Evolutionary conservation across 2,888 invertebrate species (phyloP), one percentile per base, ranked within the genome.

Genomic region (Calameuta pallipes): DNA sequence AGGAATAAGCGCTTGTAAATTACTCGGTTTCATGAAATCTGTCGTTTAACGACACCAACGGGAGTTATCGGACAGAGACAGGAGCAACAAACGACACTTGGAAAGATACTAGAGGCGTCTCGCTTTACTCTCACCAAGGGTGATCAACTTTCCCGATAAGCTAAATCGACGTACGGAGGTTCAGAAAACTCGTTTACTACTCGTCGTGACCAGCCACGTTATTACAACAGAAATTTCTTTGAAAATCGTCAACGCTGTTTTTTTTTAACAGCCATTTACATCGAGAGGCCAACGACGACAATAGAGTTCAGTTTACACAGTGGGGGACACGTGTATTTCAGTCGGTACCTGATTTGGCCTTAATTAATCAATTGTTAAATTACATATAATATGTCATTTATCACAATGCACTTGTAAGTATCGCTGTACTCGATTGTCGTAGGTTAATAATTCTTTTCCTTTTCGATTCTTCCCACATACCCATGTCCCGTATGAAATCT

Each of bases 91-190:
- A 82, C 80, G 79, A 81, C 75, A 77, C 79, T 77, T 78, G 79
- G 82, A 82, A 82, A 82, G 81, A 81, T 82, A 82, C 79, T 81
- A 81, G 75, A 81, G 75, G 56, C 80, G 68, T 71, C 35, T 73
- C 74, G 75, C 78, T 80, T 75, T 75, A 76, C 36, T 56, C 81
- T 71, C 79, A 56, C 68, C 31, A 80, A 76, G 81, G 81, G 81
- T 81, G 81, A 82, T 81, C 81, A 79, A 81, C 81, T 81, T 82
- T 81, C 23, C 75, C 78, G 79, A 82, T 56, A 56, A 56, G 56
- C 23, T 56, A 56, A 23, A 56, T 56, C 56, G 56, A 56, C 6
- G 56, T 56, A 15, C 56, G 23, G 56, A 23, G 56, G 56, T 56
- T 56, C 56, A 56, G 56, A 56, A 56, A 56, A 56, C 56, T 56